Evolutionary conservation across 1,140 invertebrate species (phyloP), one percentile per base, ranked within the genome.

Genomic region (Portunus trituberculatus): DNA sequence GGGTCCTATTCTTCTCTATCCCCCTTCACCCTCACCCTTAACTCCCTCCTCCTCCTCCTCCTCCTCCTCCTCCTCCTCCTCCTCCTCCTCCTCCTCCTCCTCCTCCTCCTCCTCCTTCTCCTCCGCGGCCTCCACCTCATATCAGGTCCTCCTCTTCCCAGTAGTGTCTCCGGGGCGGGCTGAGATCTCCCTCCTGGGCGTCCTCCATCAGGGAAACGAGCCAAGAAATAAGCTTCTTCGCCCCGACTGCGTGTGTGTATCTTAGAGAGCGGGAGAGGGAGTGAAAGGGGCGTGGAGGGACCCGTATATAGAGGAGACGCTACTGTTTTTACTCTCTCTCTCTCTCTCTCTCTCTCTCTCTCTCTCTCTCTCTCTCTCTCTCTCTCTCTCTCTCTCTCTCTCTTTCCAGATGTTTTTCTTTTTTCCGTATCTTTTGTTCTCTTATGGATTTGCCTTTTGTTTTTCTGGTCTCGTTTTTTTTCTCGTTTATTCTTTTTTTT

Each of bases 161-260:
- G 32, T 28, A 84, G 31, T 28, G 67, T 28, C 92, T 48, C 25
- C 10, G 25, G 46, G 46, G 25, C 88, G 88, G 45, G 29, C 32
- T 14, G 28, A 4, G 39, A 52, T 93, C 92, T 93, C 92, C 92
- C 92, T 84, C 92, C 12, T 48, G 92, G 91, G 92, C 39, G 67
- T 82, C 82, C 92, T 93, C 67, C 92, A 93, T 93, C 92, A 93
- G 92, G 76, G 76, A 93, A 93, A 93, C 92, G 92, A 93, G 76
- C 76, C 92, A 93, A 84, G 92, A 93, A 93, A 93, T 93, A 93
- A 91, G 76, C 59, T 84, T 84, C 92, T 84, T 29, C 76, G 20
- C n/a, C 83, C 28, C 76, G 76, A 32, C 91, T 82, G 10, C 32
- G 91, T 92, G 59, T 92, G 91, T 93, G 92, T 93, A 25, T 93